Conservation (phyloP, 53 echinoderm and acorn worm genomes). For the Mesocentrotus franciscanus region DNA sequence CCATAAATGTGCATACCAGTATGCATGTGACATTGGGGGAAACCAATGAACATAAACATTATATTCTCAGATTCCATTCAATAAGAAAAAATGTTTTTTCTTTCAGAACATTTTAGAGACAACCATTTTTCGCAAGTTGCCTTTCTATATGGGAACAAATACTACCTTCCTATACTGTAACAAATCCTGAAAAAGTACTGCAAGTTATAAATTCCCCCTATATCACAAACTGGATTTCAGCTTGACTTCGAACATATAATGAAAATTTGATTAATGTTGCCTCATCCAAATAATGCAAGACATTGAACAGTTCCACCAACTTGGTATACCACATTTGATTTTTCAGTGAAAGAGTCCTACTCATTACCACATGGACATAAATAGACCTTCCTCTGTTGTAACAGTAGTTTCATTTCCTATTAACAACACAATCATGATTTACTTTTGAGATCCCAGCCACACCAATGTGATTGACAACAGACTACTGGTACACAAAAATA, state of each 20-base stretch:
- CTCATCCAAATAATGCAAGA: not conserved
- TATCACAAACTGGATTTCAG: too few relatives aligned
- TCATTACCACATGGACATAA: conserved; percentile 22
- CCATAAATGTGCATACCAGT: not conserved
- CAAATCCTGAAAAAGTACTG: too few relatives aligned
- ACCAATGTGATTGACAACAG: not conserved
- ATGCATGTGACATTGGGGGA: not conserved
- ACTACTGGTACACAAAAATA: not conserved
- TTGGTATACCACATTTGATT: not conserved
- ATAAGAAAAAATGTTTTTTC: not conserved
- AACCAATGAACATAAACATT: not conserved
- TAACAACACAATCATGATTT: not conserved
- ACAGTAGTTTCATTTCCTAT: not conserved
- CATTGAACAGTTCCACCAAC: not conserved
- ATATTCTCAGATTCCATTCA: not conserved
- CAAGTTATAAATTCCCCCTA: too few relatives aligned
- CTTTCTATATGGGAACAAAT: too few relatives aligned
- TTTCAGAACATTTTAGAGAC: not conserved
- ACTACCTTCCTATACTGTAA: too few relatives aligned
- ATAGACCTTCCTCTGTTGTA: conserved; percentile 19
- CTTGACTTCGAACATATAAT: not conserved
- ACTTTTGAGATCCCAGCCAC: not conserved
- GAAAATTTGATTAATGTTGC: not conserved
- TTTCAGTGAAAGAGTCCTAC: not conserved
- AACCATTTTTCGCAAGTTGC: not conserved